Evolutionary conservation across 2,888 invertebrate species (phyloP).

Genomic region (Drosophila ezoana): DNA sequence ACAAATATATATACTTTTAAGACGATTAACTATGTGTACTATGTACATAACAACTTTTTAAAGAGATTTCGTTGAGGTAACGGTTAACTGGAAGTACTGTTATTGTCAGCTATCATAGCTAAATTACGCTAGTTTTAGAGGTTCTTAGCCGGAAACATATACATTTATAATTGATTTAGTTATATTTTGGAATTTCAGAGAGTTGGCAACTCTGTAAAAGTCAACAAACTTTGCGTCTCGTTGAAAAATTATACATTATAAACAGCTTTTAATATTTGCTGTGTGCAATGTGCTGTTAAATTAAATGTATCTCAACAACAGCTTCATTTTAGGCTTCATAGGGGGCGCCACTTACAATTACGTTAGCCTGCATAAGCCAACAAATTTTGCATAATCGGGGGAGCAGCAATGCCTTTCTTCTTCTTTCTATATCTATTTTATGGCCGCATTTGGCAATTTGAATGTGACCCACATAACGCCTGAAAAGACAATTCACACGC

Average conservation of each 20-base stretch:
- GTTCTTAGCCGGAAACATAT: too few relatives aligned
- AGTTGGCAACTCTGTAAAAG: neutral
- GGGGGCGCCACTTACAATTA: slow-evolving; percentile 1
- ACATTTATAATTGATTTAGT: too few relatives aligned
- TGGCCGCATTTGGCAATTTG: slow-evolving; percentile 41
- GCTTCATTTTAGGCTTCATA: neutral
- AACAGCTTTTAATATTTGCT: neutral
- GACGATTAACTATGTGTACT: slow-evolving; percentile 27
- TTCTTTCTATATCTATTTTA: neutral
- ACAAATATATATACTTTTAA: slow-evolving; percentile 30
- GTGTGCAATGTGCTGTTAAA: neutral
- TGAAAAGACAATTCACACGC: slow-evolving; percentile 62
- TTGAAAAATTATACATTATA: slow-evolving; percentile 1
- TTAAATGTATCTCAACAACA: neutral
- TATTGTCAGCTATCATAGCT: neutral
- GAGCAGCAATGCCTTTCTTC: slow-evolving; percentile 1
- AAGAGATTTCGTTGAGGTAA: slow-evolving; percentile 14
- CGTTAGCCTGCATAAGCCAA: slow-evolving; percentile 25
- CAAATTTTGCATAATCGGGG: slow-evolving; percentile 9
- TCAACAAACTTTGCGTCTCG: slow-evolving; percentile 18
- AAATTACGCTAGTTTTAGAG: too few relatives aligned
- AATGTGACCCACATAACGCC: slow-evolving; percentile 59
- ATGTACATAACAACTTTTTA: neutral
- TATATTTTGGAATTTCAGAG: too few relatives aligned
- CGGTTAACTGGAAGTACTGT: neutral